These are phyloP conservation scores for Trichacis sp. DNA, from an alignment of 2,888 invertebrate genomes.

Conservation along the genomic window DNA sequence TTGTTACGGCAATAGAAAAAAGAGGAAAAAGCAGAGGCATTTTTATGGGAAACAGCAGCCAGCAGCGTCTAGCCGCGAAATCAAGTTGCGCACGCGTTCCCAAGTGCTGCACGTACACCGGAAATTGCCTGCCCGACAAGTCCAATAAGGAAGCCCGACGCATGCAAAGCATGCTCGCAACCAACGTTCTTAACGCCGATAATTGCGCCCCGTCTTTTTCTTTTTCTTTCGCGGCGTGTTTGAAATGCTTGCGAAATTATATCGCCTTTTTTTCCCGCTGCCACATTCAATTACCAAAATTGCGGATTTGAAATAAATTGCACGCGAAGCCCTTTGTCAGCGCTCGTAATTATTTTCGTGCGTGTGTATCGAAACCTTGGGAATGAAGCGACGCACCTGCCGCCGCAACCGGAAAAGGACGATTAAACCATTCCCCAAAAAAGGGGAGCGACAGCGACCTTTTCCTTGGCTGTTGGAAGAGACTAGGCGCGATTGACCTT, in stretches of 20 bases:
- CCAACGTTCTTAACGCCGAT: not conserved
- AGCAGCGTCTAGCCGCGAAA: conserved; percentile 20
- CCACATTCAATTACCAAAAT: too few species aligned
- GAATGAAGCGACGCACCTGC: conserved; percentile 49
- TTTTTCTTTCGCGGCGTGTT: not conserved
- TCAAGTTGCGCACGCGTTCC: conserved; percentile 27
- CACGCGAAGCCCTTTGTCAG: conserved; percentile 20
- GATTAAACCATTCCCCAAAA: conserved; percentile 50
- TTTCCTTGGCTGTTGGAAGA: conserved; percentile 9
- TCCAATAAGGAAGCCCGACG: conserved; percentile 4
- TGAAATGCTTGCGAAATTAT: not conserved
- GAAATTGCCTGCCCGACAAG: conserved; percentile 16
- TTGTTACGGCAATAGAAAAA: too few species aligned
- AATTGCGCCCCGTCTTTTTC: not conserved
- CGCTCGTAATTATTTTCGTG: conserved; percentile 25
- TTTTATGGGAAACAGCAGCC: conserved; percentile 17
- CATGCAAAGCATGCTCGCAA: not conserved
- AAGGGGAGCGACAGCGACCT: conserved; percentile 22
- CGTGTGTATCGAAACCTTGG: conserved; percentile 16
- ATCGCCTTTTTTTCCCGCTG: not conserved
- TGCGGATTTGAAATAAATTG: too few species aligned
- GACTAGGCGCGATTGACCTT: too few species aligned
- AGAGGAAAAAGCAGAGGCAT: conserved; percentile 10
- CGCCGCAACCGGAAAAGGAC: conserved; percentile 54
- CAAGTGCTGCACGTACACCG: conserved; percentile 11